phyloP scores from a whole-genome alignment of 1,140 invertebrate genomes.

The Pinna nobilis region DNA sequence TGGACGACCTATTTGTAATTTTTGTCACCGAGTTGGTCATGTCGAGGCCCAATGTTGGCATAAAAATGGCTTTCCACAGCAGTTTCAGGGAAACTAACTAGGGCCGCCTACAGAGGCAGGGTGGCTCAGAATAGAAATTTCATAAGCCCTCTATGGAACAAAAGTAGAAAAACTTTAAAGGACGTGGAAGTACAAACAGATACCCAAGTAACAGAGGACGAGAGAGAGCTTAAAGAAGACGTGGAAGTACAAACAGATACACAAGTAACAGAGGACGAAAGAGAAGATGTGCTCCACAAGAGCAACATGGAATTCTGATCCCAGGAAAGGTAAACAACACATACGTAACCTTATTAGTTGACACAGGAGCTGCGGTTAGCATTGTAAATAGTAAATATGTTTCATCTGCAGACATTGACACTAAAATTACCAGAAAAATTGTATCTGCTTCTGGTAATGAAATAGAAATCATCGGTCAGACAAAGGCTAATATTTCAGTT shows the following conservation, averaged over 20 bases:
- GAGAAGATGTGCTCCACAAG: background rate
- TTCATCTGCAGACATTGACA: too few relatives aligned
- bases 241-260: too few relatives aligned
- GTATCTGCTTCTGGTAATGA: too few relatives aligned
- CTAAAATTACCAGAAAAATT: too few relatives aligned
- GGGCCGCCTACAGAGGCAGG: background rate
- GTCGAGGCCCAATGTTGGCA: background rate
- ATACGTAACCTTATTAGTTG: background rate
- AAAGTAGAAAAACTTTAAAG: too few relatives aligned
- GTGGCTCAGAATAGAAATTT: background rate
- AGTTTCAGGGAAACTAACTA: background rate
- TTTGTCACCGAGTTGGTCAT: constrained; percentile 4
- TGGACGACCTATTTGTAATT: constrained; percentile 22
- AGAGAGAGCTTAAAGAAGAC: too few relatives aligned
- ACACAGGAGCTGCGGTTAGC: constrained; percentile 13
- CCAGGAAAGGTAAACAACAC: background rate
- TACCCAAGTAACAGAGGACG: too few relatives aligned
- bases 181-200: too few relatives aligned
- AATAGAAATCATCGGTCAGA: too few relatives aligned
- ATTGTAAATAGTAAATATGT: constrained; percentile 19
- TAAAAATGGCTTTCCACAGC: too few relatives aligned
- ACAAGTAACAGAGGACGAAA: too few relatives aligned
- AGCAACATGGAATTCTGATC: background rate
- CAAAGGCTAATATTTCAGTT: too few relatives aligned
- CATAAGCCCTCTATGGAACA: background rate